A percentile compares a stretch with the other conserved stretches of the same genome.
Conservation (phyloP, 2,888 invertebrate species). For the Drosophila tanythrix region DNA sequence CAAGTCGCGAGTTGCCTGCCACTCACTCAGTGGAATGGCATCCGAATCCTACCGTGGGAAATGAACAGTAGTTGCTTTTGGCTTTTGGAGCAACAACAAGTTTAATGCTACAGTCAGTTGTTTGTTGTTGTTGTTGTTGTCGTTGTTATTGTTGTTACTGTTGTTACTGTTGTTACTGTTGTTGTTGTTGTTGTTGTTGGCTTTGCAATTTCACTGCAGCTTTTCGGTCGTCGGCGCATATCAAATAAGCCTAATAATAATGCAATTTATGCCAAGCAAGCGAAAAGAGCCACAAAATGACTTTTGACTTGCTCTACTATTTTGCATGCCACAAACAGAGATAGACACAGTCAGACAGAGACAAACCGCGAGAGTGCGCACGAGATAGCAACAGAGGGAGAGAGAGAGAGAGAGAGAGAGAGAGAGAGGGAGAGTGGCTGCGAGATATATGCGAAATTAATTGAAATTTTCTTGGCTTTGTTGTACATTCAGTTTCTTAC, state of each 20-base stretch:
- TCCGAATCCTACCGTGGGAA: slow-evolving; percentile 84
- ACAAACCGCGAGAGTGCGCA: too few relatives aligned
- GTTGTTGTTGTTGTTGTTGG: slow-evolving; percentile 48
- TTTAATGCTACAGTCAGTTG: slow-evolving; percentile 62
- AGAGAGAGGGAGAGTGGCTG: not conserved
- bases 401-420: not conserved
- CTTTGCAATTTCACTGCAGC: slow-evolving; percentile 77
- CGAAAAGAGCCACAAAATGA: slow-evolving; percentile 63
- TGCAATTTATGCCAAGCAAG: slow-evolving; percentile 76
- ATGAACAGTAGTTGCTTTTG: slow-evolving; percentile 83
- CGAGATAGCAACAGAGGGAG: not conserved
- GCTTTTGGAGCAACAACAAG: slow-evolving; percentile 72
- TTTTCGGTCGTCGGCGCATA: slow-evolving; percentile 72
- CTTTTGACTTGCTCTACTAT: slow-evolving; percentile 68
- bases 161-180: slow-evolving; percentile 32
- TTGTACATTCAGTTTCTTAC: not conserved
- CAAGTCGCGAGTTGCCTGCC: slow-evolving; percentile 58
- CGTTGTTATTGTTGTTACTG: slow-evolving; percentile 38
- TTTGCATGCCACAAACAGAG: slow-evolving; percentile 27
- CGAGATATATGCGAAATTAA: slow-evolving; percentile 14
- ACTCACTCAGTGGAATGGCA: slow-evolving; percentile 78
- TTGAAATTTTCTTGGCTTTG: slow-evolving; percentile 16
- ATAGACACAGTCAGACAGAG: not conserved
- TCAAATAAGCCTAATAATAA: slow-evolving; percentile 79
- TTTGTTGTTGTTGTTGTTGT: slow-evolving; percentile 30